Percentiles rank a stretch among this genome's conserved stretches.
phyloP scores from a whole-genome alignment of 2,888 invertebrate species.

The Elegia similella region DNA sequence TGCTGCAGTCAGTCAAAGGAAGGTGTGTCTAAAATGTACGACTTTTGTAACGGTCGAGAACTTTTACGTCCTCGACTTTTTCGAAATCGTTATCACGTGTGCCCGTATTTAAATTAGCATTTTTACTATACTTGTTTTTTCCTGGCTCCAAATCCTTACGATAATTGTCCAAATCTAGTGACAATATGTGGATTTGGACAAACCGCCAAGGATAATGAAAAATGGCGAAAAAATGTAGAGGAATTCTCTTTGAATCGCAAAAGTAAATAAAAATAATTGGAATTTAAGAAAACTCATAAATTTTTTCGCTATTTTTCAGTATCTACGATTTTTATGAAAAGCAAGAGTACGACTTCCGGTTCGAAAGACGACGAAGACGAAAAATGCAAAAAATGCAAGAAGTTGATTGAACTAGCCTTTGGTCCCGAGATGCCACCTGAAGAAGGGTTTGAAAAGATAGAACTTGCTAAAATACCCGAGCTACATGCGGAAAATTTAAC shows the following conservation, averaged over 20 bases:
- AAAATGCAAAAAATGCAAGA: slow-evolving; percentile 30
- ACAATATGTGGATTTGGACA: not conserved
- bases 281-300: slow-evolving; percentile 33
- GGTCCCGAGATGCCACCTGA: slow-evolving; percentile 24
- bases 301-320: slow-evolving; percentile 56
- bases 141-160: too few relatives aligned
- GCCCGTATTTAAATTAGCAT: too few relatives aligned
- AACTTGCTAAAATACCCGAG: slow-evolving; percentile 4
- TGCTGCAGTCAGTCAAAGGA: too few relatives aligned
- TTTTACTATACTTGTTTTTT: too few relatives aligned
- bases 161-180: too few relatives aligned
- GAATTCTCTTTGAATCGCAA: slow-evolving; percentile 27
- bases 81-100: too few relatives aligned
- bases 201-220: slow-evolving; percentile 28
- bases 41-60: too few relatives aligned
- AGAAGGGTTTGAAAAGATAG: slow-evolving; percentile 11
- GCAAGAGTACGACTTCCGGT: slow-evolving; percentile 32
- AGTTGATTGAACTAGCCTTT: slow-evolving; percentile 34
- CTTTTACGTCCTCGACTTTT: too few relatives aligned
- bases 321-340: slow-evolving; percentile 27
- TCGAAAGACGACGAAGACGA: slow-evolving; percentile 25
- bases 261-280: not conserved
- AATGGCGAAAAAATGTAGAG: slow-evolving; percentile 47
- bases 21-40: too few relatives aligned
- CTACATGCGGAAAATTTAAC: slow-evolving; percentile 19